Evolutionary conservation across 1,140 invertebrate genomes (phyloP), one percentile per base, ranked within the genome.

Genomic region (Polypedilum pembai): DNA sequence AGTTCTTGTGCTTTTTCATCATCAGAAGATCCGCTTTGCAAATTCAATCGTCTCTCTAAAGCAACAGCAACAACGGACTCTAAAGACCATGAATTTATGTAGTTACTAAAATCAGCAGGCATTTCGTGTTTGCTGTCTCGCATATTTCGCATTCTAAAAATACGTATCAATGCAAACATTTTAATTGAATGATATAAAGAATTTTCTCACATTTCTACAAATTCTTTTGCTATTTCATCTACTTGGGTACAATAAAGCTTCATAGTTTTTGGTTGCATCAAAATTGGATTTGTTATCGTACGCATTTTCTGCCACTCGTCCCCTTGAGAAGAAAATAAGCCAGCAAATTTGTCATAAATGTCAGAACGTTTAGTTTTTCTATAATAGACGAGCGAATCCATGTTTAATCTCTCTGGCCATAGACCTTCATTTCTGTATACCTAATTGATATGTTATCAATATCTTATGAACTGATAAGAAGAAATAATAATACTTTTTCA

Each of bases 61-160:
- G 88, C 88, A 3, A 92, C 85, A 4, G 86, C 80, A 1, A 83
- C 87, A 8, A 90, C 88, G 1, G 86, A 88, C 80, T 91, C 89
- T 20, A 91, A 78, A 8, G 87, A 82, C 87, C 88, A 88, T 79
- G 88, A 85, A 76, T 88, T 87, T 76, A 89, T 80, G 78, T 89
- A 87, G 73, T 85, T 84, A 66, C 85, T 82, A 78, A 89, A 88
- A 75, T 84, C 81, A 0, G 77, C 78, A 3, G 84, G 83, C 74
- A 89, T 80, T 80, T 86, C 84, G 76, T 83, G 84, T 74, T 84
- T 81, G 73, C 83, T 78, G 75, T 85, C 79, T 65, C 84, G 79
- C 41, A 85, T 79, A 73, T 80, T 80, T 76, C 80, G 83, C 74
- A 88, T 84, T 74, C 85, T 86, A 73, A 21, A 74, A 15, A n/a